Base-by-base conservation (phyloP, 2,113 vertebrate genomes). In the Platysternon megacephalum region DNA sequence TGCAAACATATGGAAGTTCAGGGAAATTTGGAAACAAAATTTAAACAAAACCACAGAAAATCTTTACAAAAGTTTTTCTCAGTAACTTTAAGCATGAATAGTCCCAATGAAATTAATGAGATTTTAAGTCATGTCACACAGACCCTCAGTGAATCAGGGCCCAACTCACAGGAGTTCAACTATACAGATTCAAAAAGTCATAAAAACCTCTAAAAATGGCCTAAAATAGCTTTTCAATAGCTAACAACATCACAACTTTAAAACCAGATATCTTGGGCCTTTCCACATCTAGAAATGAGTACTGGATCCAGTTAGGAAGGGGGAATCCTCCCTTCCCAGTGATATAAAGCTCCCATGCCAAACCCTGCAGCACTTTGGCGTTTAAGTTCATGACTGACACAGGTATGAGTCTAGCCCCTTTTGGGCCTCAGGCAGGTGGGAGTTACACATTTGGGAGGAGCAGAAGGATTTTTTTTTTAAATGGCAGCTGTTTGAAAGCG, bases 161-260 rank as follows among this genome's bases (percentile, higher is more conserved):
- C 26, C 39, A n/a, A 29, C 52, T 35, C 72, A 74, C 5, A 78
- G 26, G 74, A 78, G 12, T 26, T 78, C 26, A 46, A 78, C 22
- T 29, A 78, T 14, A 46, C 39, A 39, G n/a, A 22, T 19, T 72
- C 65, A 84, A 32, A 16, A 65, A 49, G 35, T 72, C 49, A 85
- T n/a, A 44, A 85, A 85, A 53, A 4, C n/a, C 24, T 53, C 28
- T 32, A 51, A 16, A 61, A 72, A 72, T 72, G n/a, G n/a, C n/a
- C 14, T 0, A 16, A 58, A 2, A 1, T 1, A 8, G 78, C 11
- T 39, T 84, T 39, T 48, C 76, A 17, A 52, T 24, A 39, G 68
- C 9, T 52, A 52, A 88, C 58, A 58, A 5, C 13, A 8, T 49
- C 13, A 13, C 6, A 3, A 0, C 0, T 7, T 82, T 91, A 46